Evolutionary conservation across 1,140 invertebrate species (phyloP), one percentile per base, ranked within the genome.

Genomic region (Acromyrmex echinatior): DNA sequence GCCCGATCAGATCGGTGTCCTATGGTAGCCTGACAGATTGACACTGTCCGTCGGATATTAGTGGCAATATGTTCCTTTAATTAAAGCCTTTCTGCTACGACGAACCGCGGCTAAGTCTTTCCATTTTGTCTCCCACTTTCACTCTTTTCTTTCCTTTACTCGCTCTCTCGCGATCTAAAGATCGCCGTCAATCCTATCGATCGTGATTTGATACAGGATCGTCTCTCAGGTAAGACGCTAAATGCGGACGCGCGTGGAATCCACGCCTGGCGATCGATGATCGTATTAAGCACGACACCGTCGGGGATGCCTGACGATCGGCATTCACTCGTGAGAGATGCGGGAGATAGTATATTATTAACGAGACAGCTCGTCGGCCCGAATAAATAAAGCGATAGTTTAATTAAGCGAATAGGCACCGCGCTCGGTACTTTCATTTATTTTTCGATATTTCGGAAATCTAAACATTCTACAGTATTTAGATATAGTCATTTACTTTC

Each of bases 11-110:
- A 93, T 93, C 92, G 91, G 87, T 91, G 81, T 89, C 92, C 92
- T 91, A 92, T 93, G 92, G 92, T 94, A 94, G 93, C 91, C 87
- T 93, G 94, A 94, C 94, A 94, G 93, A 94, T 94, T 93, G 94
- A 93, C 94, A 94, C 93, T 93, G 93, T 95, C 92, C 92, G 91
- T 92, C 90, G 78, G 89, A 94, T 94, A 94, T 95, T 95, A 95
- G 94, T 93, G 93, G 92, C 94, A 94, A 95, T 95, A 94, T 95
- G 94, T 94, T 95, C 89, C 88, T 93, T 93, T 95, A 94, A 95
- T 95, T 95, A 92, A 95, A 94, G 79, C 87, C 80, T 87, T 79
- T 88, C 88, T 90, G 80, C 73, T 62, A 68, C 28, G 65, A 53
- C 66, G 31, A 60, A 35, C 28, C 65, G 65, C 21, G 18, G 53